Conservation (phyloP, 2,797 vertebrate genomes). For the Gymnothorax reevesii region DNA sequence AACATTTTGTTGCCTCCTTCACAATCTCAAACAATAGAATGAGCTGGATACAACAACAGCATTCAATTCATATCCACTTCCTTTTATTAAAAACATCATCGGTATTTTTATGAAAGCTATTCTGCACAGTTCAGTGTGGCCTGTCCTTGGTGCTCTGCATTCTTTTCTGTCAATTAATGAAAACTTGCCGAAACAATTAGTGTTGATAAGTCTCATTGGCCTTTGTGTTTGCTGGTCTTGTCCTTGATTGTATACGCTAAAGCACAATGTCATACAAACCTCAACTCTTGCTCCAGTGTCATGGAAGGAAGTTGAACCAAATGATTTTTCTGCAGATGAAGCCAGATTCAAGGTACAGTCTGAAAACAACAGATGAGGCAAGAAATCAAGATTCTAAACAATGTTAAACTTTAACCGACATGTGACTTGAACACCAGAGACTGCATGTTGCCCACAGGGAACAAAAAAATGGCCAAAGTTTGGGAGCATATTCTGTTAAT, state of each 20-base stretch:
- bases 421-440: too few relatives aligned
- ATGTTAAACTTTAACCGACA: background rate
- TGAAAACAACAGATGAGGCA: background rate
- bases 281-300: constrained; percentile 15
- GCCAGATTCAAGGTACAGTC: background rate
- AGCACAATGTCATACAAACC: constrained; percentile 40
- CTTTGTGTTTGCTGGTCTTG: constrained; percentile 16
- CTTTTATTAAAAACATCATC: constrained; percentile 50
- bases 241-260: background rate
- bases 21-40: constrained; percentile 46
- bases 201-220: constrained; percentile 8
- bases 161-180: background rate
- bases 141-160: constrained; percentile 13
- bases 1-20: constrained; percentile 47
- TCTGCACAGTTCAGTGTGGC: background rate
- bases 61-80: constrained; percentile 46
- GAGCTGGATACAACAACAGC: constrained; percentile 43
- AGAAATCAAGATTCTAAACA: background rate
- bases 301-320: background rate
- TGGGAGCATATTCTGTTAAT: background rate
- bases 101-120: constrained; percentile 38
- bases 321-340: background rate
- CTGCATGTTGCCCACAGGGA: too few relatives aligned
- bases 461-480: too few relatives aligned
- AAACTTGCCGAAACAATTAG: background rate